phyloP scores from a whole-genome alignment of 1,140 invertebrate genomes.

The Neodiprion lecontei region DNA sequence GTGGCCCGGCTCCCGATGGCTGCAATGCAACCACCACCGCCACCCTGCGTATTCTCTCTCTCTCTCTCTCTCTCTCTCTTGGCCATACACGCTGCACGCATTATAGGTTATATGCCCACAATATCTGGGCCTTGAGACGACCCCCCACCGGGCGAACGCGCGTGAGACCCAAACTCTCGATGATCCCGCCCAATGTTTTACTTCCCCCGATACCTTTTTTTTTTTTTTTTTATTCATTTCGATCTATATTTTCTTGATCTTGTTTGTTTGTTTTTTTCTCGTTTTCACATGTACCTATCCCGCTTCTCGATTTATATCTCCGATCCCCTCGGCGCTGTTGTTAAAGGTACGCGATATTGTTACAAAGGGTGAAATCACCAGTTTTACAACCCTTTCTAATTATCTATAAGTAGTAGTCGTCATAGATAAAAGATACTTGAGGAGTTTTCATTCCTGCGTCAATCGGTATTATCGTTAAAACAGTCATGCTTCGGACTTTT shows the following conservation, averaged over 20 bases:
- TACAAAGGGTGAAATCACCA: too few species aligned
- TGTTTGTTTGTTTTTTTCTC: not conserved
- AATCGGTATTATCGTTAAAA: too few species aligned
- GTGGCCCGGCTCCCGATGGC: conserved; percentile 13
- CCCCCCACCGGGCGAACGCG: not conserved
- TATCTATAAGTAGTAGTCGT: too few species aligned
- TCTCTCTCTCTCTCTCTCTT: conserved; percentile 11
- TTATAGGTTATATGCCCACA: not conserved
- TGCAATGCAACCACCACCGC: not conserved
- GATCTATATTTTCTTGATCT: not conserved
- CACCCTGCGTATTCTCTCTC: conserved; percentile 4
- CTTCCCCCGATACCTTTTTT: not conserved
- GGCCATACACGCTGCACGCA: conserved; percentile 7
- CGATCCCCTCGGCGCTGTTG: too few species aligned
- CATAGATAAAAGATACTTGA: too few species aligned
- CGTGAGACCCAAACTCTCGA: not conserved
- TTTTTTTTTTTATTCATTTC: not conserved
- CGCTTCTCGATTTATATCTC: not conserved
- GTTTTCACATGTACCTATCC: not conserved
- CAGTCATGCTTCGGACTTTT: too few species aligned
- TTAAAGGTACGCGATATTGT: too few species aligned
- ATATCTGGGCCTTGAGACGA: not conserved
- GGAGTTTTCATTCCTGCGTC: too few species aligned
- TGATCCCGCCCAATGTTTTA: not conserved
- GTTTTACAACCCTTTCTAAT: too few species aligned